Evolutionary conservation across 2,113 vertebrate genomes (phyloP).

Genomic region (Galeopterus variegatus): DNA sequence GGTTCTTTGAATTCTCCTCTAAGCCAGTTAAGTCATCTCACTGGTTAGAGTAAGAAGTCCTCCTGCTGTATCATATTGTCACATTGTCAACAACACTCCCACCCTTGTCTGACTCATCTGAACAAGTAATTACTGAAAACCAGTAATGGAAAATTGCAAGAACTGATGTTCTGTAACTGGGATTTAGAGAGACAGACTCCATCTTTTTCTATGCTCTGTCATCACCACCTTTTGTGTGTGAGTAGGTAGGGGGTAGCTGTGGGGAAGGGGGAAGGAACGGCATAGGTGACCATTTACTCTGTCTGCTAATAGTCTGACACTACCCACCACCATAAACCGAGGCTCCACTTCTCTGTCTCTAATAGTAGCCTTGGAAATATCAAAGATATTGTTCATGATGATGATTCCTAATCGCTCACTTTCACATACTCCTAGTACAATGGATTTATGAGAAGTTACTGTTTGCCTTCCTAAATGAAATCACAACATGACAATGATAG

Average conservation of each 20-base stretch:
- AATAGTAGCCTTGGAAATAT: background rate
- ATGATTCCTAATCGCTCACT: background rate
- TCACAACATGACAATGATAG: background rate
- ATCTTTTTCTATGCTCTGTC: background rate
- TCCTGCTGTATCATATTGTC: background rate
- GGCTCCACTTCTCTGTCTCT: background rate
- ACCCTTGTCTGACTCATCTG: background rate
- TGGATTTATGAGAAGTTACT: background rate
- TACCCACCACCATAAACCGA: background rate
- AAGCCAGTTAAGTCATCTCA: background rate
- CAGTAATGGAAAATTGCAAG: background rate
- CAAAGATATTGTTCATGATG: background rate
- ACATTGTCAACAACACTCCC: background rate
- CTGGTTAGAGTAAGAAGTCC: background rate
- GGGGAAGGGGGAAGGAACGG: background rate
- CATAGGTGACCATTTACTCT: background rate
- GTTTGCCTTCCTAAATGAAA: constrained; percentile 23
- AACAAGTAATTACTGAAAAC: background rate
- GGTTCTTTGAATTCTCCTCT: constrained; percentile 35
- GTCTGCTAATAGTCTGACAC: background rate
- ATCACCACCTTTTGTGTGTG: background rate
- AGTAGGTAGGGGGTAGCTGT: background rate
- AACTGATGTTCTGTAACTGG: background rate
- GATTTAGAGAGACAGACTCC: background rate
- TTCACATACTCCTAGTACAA: background rate